Evolutionary conservation across 2,797 vertebrate species (phyloP), one percentile per base, ranked within the genome.

Genomic region (Muscicapa striata): DNA sequence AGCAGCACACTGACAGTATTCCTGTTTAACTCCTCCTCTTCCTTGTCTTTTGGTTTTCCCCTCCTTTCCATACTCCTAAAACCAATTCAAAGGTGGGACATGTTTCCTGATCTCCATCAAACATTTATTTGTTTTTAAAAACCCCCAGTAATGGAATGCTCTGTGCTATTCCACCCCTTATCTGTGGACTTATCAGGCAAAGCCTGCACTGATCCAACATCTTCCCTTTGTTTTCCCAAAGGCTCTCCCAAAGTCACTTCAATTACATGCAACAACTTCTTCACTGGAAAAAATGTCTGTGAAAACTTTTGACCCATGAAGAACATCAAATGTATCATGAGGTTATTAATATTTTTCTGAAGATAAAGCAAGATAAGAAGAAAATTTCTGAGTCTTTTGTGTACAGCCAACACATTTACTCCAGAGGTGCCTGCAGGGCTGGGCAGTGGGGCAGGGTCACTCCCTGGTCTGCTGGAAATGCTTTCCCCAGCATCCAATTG

Each of bases 71-170:
- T 9, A 20, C 14, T 64, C 38, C 29, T 49, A 68, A 78, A 84
- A 30, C 2, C 9, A 46, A 7, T 8, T 67, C 15, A 30, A 3
- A 63, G 16, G 15, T 30, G 23, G 34, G 72, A 52, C 34, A 18
- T 2, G 5, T 32, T 67, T 48, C 30, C 51, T 66, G 49, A 26
- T 38, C 9, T 29, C 61, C 40, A 52, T 32, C 41, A 84, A 68
- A 57, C 3, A 6, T n/a, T 61, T n/a, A 29, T 74, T 81, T 59
- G 3, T 57, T 79, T 21, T 54, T 23, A 48, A 68, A 87, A 52
- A 12, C 4, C 10, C 3, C 7, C 1, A 26, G 9, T 1, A 21
- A 1, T 46, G 32, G 54, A 54, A 46, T 30, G 21, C 55, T 67
- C 52, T 76, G 24, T 87, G 32, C 13, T 26, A 45, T 23, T 73